Conservation (phyloP, 2,888 invertebrate species). For the Pseudoips prasinana region DNA sequence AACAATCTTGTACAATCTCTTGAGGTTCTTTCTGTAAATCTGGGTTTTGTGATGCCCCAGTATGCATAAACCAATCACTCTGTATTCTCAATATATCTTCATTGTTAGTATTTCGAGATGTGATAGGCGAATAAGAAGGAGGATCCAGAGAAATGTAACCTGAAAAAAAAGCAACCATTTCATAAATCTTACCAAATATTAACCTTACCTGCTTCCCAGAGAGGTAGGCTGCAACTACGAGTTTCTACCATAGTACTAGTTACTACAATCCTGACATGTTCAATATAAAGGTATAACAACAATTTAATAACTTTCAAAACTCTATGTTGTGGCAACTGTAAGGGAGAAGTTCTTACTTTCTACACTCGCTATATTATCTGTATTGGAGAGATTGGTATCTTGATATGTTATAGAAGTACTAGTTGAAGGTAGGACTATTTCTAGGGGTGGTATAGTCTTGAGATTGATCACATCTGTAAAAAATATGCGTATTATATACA, state of each 20-base stretch:
- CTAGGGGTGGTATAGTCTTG: too few species aligned
- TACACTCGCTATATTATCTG: slow-evolving; percentile 4
- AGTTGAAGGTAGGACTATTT: too few species aligned
- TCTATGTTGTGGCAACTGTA: slow-evolving; percentile 1
- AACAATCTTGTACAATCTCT: slow-evolving; percentile 3
- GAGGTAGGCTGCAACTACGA: slow-evolving; percentile 1
- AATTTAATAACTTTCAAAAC: slow-evolving; percentile 2
- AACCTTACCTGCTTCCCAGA: slow-evolving; percentile 3
- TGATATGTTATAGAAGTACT: too few species aligned
- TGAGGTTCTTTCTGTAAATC: slow-evolving; percentile 3
- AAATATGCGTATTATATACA: too few species aligned
- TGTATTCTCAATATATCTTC: slow-evolving; percentile 3
- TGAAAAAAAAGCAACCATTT: too few species aligned
- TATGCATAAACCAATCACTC: slow-evolving; percentile 1
- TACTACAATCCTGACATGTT: slow-evolving; percentile 2
- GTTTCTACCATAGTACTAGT: slow-evolving; percentile 2
- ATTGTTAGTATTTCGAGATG: slow-evolving; percentile 2
- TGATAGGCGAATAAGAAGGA: slow-evolving; percentile 3
- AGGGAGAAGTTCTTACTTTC: slow-evolving; percentile 3
- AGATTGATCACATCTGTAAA: too few species aligned
- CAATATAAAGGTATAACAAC: slow-evolving; percentile 2
- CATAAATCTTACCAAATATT: slow-evolving; percentile 1
- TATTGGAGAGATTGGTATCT: slow-evolving; percentile 1
- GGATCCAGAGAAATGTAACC: slow-evolving; percentile 1
- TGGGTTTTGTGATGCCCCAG: slow-evolving; percentile 2